These are phyloP conservation scores for Drosophila serrata DNA, from an alignment of 1,140 invertebrate species.

Conservation along the genomic window DNA sequence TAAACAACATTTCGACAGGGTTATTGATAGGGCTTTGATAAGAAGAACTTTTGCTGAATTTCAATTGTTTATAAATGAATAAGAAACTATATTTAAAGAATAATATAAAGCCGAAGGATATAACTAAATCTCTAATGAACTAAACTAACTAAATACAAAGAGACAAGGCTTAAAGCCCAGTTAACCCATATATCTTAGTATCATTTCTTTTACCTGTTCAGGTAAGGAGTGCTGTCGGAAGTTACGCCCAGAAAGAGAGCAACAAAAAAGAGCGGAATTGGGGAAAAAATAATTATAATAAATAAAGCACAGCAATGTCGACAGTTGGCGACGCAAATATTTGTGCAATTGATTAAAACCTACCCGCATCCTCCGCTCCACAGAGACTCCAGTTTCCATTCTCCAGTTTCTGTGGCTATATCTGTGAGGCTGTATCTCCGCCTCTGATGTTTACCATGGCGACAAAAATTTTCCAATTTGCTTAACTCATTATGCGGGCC, in stretches of 20 bases:
- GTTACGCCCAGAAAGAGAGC: conserved; percentile 9
- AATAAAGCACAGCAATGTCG: background rate
- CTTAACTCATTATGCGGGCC: conserved; percentile 63
- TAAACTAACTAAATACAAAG: too few species aligned
- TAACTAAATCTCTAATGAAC: too few species aligned
- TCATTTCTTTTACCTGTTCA: background rate
- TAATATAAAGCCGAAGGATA: too few species aligned
- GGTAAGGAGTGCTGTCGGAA: background rate
- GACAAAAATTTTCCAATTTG: conserved; percentile 78
- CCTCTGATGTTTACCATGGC: conserved; percentile 25
- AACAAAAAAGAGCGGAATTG: conserved; percentile 4
- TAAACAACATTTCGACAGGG: background rate
- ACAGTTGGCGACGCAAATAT: conserved; percentile 57
- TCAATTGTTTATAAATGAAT: too few species aligned
- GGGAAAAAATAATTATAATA: background rate
- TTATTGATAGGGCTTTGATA: conserved; percentile 2
- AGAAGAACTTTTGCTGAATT: background rate
- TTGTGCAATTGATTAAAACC: conserved; percentile 72
- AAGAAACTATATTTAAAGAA: background rate
- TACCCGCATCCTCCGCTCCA: conserved; percentile 2
- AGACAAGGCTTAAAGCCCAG: background rate
- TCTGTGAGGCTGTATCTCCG: conserved; percentile 15
- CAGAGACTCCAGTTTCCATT: too few species aligned
- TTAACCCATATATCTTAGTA: background rate
- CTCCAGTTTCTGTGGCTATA: conserved; percentile 4